A percentile compares a stretch with the other conserved stretches of the same genome.
Conservation (phyloP, 2,888 invertebrate genomes). For the Tyria jacobaeae region DNA sequence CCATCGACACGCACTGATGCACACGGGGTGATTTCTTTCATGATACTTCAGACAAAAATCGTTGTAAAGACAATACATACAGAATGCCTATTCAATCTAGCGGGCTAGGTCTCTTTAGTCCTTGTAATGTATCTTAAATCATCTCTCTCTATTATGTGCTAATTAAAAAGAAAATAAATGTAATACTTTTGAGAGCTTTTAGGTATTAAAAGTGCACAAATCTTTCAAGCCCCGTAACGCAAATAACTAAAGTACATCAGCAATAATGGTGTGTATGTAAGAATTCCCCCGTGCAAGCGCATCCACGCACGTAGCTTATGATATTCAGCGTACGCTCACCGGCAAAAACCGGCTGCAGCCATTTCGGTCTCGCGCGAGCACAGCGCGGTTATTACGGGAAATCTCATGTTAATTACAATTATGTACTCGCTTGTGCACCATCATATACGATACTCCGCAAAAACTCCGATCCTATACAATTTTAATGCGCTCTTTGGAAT, state of each 20-base stretch:
- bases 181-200: too few species aligned
- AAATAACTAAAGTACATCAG: constrained; percentile 5
- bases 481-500: constrained; percentile 81
- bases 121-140: too few species aligned
- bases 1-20: constrained; percentile 53
- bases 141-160: too few species aligned
- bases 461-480: constrained; percentile 79
- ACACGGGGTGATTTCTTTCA: constrained; percentile 59
- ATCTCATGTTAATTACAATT: constrained; percentile 82
- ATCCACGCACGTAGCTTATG: constrained; percentile 71
- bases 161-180: too few species aligned
- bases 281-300: constrained; percentile 71
- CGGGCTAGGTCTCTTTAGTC: too few species aligned
- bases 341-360: constrained; percentile 76
- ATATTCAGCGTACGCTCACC: constrained; percentile 80
- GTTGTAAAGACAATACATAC: background rate
- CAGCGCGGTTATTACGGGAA: constrained; percentile 79
- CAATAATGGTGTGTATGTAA: constrained; percentile 42
- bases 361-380: constrained; percentile 74
- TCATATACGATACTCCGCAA: constrained; percentile 70
- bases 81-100: too few species aligned
- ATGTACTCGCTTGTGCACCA: constrained; percentile 55
- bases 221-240: background rate
- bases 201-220: background rate
- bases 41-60: background rate